phyloP scores from a whole-genome alignment of 2,113 vertebrate species.

The Delphinus delphis region DNA sequence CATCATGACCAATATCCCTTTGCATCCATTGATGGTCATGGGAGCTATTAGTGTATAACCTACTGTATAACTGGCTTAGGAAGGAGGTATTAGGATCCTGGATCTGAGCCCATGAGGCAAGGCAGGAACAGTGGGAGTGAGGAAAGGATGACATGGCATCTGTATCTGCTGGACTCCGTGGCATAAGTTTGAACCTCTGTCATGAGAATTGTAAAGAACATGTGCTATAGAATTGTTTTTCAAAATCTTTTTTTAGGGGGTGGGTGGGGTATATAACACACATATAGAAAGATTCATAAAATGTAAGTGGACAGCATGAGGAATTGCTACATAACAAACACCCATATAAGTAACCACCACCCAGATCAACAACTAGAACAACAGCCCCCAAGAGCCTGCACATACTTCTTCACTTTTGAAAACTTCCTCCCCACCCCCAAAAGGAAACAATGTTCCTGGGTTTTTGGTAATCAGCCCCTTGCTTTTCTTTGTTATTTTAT shows the following conservation, averaged over 20 bases:
- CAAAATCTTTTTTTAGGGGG: neutral
- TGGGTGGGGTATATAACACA: neutral
- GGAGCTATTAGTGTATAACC: neutral
- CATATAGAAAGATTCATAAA: neutral
- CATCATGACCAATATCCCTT: too few relatives aligned
- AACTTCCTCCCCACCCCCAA: neutral
- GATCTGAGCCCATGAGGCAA: neutral
- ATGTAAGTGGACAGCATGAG: neutral
- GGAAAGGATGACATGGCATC: too few relatives aligned
- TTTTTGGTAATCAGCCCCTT: neutral
- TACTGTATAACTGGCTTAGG: neutral
- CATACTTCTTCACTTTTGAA: neutral
- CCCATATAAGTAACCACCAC: neutral
- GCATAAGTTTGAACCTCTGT: neutral
- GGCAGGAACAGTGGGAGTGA: neutral
- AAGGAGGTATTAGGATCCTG: neutral
- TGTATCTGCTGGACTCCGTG: neutral
- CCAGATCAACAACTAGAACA: neutral
- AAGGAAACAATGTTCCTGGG: neutral
- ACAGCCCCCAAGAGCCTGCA: rapidly evolving
- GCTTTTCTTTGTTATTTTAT: neutral
- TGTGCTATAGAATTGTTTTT: neutral
- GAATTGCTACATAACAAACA: neutral
- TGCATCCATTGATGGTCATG: neutral
- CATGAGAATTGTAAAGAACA: neutral